Evolutionary conservation across 2,888 invertebrate species (phyloP).

Genomic region (Sinotaia quadrata): DNA sequence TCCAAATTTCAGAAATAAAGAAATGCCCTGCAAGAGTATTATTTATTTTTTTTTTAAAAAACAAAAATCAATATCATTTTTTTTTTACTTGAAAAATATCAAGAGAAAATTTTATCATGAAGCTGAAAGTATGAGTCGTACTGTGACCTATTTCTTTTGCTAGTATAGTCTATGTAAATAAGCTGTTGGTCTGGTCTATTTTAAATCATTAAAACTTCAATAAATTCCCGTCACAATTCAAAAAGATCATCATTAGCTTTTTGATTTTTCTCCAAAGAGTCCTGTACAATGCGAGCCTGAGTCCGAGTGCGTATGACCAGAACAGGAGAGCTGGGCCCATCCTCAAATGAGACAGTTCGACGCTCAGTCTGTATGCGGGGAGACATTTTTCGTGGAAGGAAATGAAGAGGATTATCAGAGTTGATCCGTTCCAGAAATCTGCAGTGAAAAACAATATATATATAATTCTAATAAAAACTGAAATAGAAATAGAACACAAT

Average conservation of each 20-base stretch:
- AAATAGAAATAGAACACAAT: background rate
- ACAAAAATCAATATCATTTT: no score
- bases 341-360: conserved; percentile 40
- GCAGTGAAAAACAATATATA: background rate
- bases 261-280: conserved; percentile 46
- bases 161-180: background rate
- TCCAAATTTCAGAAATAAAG: no score
- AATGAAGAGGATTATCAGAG: conserved; percentile 31
- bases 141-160: background rate
- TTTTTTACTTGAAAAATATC: no score
- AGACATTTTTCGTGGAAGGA: conserved; percentile 33
- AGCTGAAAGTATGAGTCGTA: no score
- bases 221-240: conserved; percentile 48
- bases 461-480: background rate
- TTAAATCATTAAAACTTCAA: no score
- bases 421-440: conserved; percentile 21
- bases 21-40: no score
- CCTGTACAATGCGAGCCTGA: conserved; percentile 44
- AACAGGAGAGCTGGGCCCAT: conserved; percentile 49
- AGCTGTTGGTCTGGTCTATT: background rate
- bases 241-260: conserved; percentile 53
- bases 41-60: no score
- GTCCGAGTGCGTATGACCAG: conserved; percentile 56
- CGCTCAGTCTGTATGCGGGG: conserved; percentile 43
- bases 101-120: no score